Evolutionary conservation across 2,797 vertebrate genomes (phyloP).

Genomic region (Rhabdophis nuchalis): DNA sequence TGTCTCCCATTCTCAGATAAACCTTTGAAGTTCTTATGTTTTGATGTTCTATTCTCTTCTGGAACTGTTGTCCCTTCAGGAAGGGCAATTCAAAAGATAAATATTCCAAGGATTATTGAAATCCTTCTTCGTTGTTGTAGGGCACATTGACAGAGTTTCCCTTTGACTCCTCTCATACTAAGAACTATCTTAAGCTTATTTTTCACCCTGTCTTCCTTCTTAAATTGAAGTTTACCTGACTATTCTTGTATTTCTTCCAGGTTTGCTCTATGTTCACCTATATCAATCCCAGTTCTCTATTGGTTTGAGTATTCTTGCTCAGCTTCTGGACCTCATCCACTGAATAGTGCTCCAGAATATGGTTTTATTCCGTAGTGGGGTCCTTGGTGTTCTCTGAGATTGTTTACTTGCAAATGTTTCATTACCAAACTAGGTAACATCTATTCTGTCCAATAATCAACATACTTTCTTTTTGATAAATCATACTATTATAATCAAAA

Average conservation of each 20-base stretch:
- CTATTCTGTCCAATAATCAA: background rate
- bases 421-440: background rate
- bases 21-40: background rate
- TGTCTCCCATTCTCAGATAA: background rate
- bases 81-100: background rate
- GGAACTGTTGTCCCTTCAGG: background rate
- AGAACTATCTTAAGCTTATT: background rate
- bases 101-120: background rate
- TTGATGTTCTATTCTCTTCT: background rate
- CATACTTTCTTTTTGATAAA: background rate
- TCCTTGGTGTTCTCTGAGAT: background rate
- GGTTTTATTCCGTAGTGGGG: background rate
- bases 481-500: background rate
- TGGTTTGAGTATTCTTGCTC: background rate
- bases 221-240: background rate
- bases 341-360: background rate
- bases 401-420: background rate
- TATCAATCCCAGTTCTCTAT: background rate
- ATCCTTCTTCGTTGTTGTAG: background rate
- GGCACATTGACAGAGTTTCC: background rate
- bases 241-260: background rate
- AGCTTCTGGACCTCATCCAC: background rate
- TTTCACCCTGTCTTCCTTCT: background rate
- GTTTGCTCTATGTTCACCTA: background rate
- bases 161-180: background rate